A percentile compares a stretch with the other conserved stretches of the same genome.
phyloP scores from a whole-genome alignment of 35 echinoderm and acorn worm species.

The Eucidaris tribuloides region DNA sequence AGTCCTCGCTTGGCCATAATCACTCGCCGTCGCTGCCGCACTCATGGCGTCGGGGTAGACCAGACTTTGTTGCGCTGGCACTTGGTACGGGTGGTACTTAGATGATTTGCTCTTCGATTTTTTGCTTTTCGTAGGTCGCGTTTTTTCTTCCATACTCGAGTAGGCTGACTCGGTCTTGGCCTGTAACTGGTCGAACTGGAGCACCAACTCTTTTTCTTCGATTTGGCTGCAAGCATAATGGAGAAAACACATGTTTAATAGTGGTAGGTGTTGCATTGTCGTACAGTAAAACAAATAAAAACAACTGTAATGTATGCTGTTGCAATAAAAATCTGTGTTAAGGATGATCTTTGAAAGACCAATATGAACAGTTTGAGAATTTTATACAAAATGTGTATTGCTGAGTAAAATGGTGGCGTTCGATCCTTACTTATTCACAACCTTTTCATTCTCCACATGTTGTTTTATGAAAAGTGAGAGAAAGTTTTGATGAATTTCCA shows the following conservation, averaged over 20 bases:
- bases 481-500: too few relatives aligned
- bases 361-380: too few relatives aligned
- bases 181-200: slow-evolving; percentile 87
- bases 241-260: too few relatives aligned
- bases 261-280: too few relatives aligned
- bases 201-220: slow-evolving; percentile 90
- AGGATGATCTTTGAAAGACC: too few relatives aligned
- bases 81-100: slow-evolving; percentile 78
- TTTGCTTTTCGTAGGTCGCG: slow-evolving; percentile 52
- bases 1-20: slow-evolving; percentile 78
- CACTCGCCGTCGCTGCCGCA: slow-evolving; percentile 34
- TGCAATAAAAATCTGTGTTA: neutral
- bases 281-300: too few relatives aligned
- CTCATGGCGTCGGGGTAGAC: slow-evolving; percentile 49
- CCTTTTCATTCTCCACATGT: too few relatives aligned
- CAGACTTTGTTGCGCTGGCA: slow-evolving; percentile 45
- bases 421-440: too few relatives aligned
- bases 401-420: too few relatives aligned
- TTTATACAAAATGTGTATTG: too few relatives aligned
- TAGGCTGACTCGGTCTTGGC: slow-evolving; percentile 93
- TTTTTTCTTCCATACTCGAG: slow-evolving; percentile 78
- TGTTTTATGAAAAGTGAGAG: too few relatives aligned
- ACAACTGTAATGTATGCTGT: neutral
- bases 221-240: slow-evolving; percentile 74
- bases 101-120: slow-evolving; percentile 71